Conservation (phyloP, 2,113 vertebrate genomes). For the Pleuronectes platessa region DNA sequence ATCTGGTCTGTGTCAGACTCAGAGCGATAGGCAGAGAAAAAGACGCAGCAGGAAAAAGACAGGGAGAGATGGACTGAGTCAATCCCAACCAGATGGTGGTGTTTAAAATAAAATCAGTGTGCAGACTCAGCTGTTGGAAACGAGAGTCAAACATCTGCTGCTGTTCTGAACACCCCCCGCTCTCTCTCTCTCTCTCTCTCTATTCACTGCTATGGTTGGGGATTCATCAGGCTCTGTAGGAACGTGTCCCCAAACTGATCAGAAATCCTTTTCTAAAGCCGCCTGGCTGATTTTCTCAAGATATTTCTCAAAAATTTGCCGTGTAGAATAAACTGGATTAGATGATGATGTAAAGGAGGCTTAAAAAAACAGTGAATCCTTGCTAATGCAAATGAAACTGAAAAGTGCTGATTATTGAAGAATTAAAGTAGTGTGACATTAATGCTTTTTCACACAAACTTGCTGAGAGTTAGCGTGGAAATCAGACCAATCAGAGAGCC, state of each 20-base stretch:
- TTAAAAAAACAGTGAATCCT: not conserved
- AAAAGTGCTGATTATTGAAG: no score
- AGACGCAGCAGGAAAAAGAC: conserved; percentile 25
- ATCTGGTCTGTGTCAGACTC: conserved; percentile 27
- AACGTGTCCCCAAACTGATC: conserved; percentile 40
- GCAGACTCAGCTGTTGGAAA: conserved; percentile 79
- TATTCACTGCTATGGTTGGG: conserved; percentile 14
- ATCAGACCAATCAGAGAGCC: no score
- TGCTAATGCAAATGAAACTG: not conserved
- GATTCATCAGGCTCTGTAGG: conserved; percentile 48
- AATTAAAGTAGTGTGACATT: not conserved
- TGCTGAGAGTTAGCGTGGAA: no score
- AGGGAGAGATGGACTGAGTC: conserved; percentile 49
- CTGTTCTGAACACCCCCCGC: conserved; percentile 36
- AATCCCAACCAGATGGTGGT: conserved; percentile 69
- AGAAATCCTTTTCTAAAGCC: conserved; percentile 37
- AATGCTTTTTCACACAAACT: not conserved
- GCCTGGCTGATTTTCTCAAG: conserved; percentile 35
- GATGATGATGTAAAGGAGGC: no score
- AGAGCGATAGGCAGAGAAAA: conserved; percentile 31
- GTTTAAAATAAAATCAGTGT: conserved; percentile 77
- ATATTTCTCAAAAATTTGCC: not conserved
- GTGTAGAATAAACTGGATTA: not conserved
- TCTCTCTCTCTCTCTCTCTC: not conserved
- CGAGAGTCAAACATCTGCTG: conserved; percentile 76